Evolutionary conservation across 2,888 invertebrate species (phyloP), one percentile per base, ranked within the genome.

Genomic region (Aphidoletes aphidimyza): DNA sequence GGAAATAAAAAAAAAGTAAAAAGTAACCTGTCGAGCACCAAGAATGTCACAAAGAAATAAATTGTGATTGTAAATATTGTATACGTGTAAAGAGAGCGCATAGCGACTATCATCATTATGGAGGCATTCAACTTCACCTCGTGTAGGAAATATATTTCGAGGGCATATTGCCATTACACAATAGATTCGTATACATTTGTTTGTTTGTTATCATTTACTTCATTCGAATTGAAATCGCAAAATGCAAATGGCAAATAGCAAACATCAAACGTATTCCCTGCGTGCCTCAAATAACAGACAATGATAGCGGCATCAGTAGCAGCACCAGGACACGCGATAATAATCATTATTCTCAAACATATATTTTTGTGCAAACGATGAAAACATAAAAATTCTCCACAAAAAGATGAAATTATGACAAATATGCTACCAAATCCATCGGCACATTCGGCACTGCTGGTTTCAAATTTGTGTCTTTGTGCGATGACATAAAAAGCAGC

Each of bases 381-480:
- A 69, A 69, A 69, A 26, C 26, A 11, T 30, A 69, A n/a, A n/a
- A n/a, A n/a, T n/a, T n/a, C 30, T 69, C 69, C 17, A 69, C 69
- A 26, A 69, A 30, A n/a, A n/a, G n/a, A n/a, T 30, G 26, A 69
- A 69, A 69, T 30, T 14, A 69, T 69, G 69, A 69, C 69, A 69
- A 69, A 54, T 42, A 69, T 69, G 34, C 69, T 69, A 69, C 69
- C 69, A 69, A 34, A 69, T 69, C 69, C 14, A 69, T 69, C 30
- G 14, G 34, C 26, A 34, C 17, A 69, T 26, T 69, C 69, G 14
- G 30, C 30, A 69, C n/a, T 69, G 69, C 30, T 69, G 26, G 11
- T 34, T 69, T 69, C 34, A 14, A 26, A 69, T 30, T 69, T 69
- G n/a, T 69, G 69, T 14, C 69, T 69, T 69, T 69, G 69, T 69